Evolutionary conservation across 2,888 invertebrate genomes (phyloP).

Genomic region (Pomacea canaliculata): DNA sequence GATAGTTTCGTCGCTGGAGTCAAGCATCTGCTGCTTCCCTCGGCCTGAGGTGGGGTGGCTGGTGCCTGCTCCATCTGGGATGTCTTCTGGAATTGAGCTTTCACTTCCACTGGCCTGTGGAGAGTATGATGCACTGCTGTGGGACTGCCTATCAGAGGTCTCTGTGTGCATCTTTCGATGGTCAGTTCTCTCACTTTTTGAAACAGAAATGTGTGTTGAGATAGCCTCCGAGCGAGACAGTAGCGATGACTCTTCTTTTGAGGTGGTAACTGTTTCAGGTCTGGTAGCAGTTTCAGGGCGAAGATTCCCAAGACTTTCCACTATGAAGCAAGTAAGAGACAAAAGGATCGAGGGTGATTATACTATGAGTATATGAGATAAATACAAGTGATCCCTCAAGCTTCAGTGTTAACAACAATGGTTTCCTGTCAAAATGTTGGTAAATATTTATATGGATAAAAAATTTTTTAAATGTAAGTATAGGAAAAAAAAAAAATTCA

Average conservation of each 20-base stretch:
- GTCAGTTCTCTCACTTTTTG: not conserved
- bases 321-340: not conserved
- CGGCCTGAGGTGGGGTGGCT: conserved; percentile 12
- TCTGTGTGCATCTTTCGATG: conserved; percentile 24
- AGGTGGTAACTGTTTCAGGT: not conserved
- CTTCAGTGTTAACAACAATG: too few relatives aligned
- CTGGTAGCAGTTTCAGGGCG: conserved; percentile 3
- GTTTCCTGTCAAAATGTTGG: too few relatives aligned
- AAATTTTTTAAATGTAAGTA: too few relatives aligned
- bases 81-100: conserved; percentile 56
- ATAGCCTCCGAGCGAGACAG: not conserved
- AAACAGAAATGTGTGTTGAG: conserved; percentile 21
- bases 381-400: too few relatives aligned
- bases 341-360: too few relatives aligned
- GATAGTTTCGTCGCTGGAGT: conserved; percentile 53
- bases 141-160: conserved; percentile 5
- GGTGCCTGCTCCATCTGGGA: conserved; percentile 32
- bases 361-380: too few relatives aligned
- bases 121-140: conserved; percentile 14
- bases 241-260: not conserved
- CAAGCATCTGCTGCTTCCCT: conserved; percentile 14
- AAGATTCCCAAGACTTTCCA: conserved; percentile 11
- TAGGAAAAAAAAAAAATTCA: too few relatives aligned
- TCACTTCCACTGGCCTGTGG: conserved; percentile 51
- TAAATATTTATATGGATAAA: too few relatives aligned